Evolutionary conservation across 2,888 invertebrate genomes (phyloP).

Genomic region (Pheosia tremula): DNA sequence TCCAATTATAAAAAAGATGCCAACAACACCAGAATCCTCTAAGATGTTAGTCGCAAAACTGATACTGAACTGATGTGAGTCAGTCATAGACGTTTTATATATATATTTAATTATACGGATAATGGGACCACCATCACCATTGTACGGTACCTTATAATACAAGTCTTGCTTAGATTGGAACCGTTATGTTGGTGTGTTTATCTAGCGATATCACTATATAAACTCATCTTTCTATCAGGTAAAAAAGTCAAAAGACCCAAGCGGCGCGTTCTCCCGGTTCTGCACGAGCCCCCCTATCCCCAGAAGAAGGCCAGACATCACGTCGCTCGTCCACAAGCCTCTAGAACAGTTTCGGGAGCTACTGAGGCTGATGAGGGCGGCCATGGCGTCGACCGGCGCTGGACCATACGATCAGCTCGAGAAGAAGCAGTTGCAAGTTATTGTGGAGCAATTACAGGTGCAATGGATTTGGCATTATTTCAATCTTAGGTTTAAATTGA

Average conservation of each 20-base stretch:
- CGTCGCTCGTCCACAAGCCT: constrained; percentile 93
- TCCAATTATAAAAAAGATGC: no score
- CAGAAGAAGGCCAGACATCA: constrained; percentile 92
- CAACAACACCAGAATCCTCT: no score
- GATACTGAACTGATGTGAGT: no score
- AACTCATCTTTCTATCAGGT: constrained; percentile 61
- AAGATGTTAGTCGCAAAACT: no score
- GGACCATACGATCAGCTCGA: constrained; percentile 78
- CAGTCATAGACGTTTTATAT: no score
- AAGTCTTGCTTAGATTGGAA: no score
- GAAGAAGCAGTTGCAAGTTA: constrained; percentile 77
- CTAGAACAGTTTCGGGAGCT: constrained; percentile 88
- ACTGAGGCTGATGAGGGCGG: constrained; percentile 74
- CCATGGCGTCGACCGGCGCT: constrained; percentile 65
- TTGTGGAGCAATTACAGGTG: constrained; percentile 79
- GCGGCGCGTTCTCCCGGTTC: constrained; percentile 91
- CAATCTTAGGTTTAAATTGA: not conserved
- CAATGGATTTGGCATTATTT: not conserved
- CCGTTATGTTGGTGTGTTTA: no score
- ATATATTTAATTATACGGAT: no score
- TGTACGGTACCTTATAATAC: no score
- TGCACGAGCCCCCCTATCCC: constrained; percentile 93
- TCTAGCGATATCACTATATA: no score
- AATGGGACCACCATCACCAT: no score
- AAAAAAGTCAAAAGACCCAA: constrained; percentile 89